Percentiles rank a stretch among this genome's conserved stretches.
phyloP scores from a whole-genome alignment of 2,888 invertebrate genomes.

The Folsomia candida region DNA sequence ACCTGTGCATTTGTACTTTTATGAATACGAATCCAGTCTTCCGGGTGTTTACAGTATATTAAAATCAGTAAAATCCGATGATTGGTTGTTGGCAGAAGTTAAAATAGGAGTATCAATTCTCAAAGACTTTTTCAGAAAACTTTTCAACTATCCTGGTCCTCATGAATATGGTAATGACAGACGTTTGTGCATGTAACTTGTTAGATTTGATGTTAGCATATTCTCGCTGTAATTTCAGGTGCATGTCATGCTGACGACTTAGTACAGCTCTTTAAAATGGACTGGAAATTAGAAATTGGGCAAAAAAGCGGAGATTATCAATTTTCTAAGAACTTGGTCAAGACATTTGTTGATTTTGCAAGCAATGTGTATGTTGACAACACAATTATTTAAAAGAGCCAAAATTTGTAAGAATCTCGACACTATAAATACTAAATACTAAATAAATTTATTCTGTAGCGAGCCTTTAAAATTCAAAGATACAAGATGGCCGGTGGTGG shows the following conservation, averaged over 20 bases:
- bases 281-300: constrained; percentile 13
- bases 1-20: constrained; percentile 38
- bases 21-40: constrained; percentile 18
- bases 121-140: neutral
- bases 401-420: no score
- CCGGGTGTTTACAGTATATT: constrained; percentile 24
- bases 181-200: neutral
- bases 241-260: constrained; percentile 33
- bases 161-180: constrained; percentile 26
- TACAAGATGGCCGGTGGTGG: constrained; percentile 24
- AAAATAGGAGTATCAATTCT: constrained; percentile 13
- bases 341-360: constrained; percentile 32
- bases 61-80: constrained; percentile 16
- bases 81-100: constrained; percentile 18
- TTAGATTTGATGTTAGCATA: neutral
- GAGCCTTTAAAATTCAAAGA: constrained; percentile 23
- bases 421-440: no score
- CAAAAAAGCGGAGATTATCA: constrained; percentile 13
- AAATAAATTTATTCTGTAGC: constrained; percentile 10
- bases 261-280: constrained; percentile 23
- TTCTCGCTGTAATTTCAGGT: constrained; percentile 6
- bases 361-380: constrained; percentile 21
- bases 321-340: constrained; percentile 34
- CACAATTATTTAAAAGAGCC: no score
- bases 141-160: constrained; percentile 16